Base-by-base conservation (phyloP, 2,113 vertebrate species). In the Cheirogaleus medius region DNA sequence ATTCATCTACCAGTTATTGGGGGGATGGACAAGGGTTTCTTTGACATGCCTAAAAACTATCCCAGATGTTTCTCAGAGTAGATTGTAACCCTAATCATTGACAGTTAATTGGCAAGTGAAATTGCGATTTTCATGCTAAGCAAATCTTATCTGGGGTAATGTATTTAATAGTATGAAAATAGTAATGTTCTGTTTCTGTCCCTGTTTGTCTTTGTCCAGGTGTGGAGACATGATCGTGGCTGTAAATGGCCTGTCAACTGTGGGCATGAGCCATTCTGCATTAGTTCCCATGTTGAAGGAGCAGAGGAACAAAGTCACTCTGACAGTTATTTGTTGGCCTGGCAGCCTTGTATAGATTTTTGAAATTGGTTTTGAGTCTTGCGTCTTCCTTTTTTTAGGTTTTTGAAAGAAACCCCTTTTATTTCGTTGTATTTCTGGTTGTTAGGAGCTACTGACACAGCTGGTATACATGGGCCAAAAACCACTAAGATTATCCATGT, bases 141-240 rank as follows among this genome's bases (percentile, higher is more conserved):
- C 34, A 32, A 69, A 77, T 80, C 76, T 66, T 52, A 63, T 5
- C 10, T 60, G 52, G 47, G 52, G 32, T 91, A 15, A 44, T 44
- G 54, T 83, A 32, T 92, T 42, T 83, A 34, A 56, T 37, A 17
- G n/a, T 11, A 1, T 87, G 71, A 39, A 71, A 74, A 91, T 34
- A 42, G 29, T 96, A 87, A 86, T 52, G 15, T 29, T 68, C 27
- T 74, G 21, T 42, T 49, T 93, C 63, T 77, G 8, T 87, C 85
- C 81, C 44, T 96, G 14, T 63, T 94, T 69, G 96, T 98, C 58
- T 60, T 95, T 69, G 96, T 98, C 58, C 90, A 99, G 99, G 98
- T 99, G 99, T 82, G 99, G 99, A 2, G 99, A 99, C 97, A 99
- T 99, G 99, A 99, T 99, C 25, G 99, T 99, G 80, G 99, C 99